Evolutionary conservation across 2,888 invertebrate genomes (phyloP).

Genomic region (Stenolophus ochropezus): DNA sequence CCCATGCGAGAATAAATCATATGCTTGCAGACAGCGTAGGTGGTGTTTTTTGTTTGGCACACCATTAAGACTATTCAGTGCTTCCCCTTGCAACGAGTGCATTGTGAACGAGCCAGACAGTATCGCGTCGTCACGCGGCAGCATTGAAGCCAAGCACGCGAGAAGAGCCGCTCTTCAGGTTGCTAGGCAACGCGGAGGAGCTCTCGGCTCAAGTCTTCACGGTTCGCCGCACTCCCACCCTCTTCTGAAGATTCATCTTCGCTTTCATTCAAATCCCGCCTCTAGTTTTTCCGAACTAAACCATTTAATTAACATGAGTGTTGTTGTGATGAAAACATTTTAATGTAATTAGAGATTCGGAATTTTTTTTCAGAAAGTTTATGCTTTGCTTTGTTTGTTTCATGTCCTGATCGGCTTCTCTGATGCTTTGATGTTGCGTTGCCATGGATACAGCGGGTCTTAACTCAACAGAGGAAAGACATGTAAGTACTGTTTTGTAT

Average conservation of each 20-base stretch:
- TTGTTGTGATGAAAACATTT: constrained; percentile 57
- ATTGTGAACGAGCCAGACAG: constrained; percentile 65
- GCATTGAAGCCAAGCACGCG: constrained; percentile 64
- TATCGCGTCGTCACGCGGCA: constrained; percentile 60
- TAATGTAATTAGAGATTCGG: constrained; percentile 45
- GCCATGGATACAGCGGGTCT: constrained; percentile 73
- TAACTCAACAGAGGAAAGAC: constrained; percentile 80
- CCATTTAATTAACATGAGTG: constrained; percentile 51
- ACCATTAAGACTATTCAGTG: constrained; percentile 38
- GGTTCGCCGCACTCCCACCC: constrained; percentile 47
- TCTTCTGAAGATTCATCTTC: constrained; percentile 65
- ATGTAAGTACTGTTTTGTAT: constrained; percentile 75
- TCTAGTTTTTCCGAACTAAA: constrained; percentile 30
- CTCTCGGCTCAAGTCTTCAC: constrained; percentile 30
- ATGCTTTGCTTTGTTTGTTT: constrained; percentile 60
- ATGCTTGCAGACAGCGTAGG: constrained; percentile 11
- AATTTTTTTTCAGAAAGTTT: constrained; percentile 41
- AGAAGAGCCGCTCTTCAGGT: constrained; percentile 66
- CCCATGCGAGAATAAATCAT: background rate
- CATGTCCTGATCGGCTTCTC: constrained; percentile 60
- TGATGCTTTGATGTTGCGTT: constrained; percentile 64
- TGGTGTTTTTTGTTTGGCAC: constrained; percentile 16
- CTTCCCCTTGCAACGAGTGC: background rate
- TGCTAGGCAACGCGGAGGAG: constrained; percentile 69
- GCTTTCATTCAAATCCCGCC: constrained; percentile 13